Conservation (phyloP, 1,140 invertebrate genomes). For the Frieseomelitta varia region DNA sequence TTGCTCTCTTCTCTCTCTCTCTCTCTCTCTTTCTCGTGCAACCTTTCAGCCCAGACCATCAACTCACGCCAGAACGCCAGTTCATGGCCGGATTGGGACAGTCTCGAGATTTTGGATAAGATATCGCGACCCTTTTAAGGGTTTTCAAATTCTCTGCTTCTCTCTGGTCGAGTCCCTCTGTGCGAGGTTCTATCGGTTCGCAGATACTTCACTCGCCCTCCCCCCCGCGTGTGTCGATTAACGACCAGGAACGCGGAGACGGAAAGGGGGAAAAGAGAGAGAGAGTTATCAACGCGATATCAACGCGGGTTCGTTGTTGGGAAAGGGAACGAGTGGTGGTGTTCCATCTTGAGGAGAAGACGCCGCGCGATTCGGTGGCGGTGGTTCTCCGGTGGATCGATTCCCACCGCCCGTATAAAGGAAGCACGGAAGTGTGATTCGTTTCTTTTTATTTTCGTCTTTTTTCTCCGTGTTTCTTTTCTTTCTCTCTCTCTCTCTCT, state of each 20-base stretch:
- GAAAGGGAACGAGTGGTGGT: background rate
- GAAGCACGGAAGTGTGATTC: conserved; percentile 5
- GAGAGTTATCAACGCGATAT: background rate
- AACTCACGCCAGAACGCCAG: conserved; percentile 58
- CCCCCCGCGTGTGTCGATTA: background rate
- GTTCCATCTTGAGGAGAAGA: background rate
- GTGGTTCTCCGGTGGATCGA: background rate
- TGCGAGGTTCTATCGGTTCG: conserved; percentile 14
- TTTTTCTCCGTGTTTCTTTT: conserved; percentile 29
- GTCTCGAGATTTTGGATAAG: conserved; percentile 63
- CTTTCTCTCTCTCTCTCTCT: too few species aligned
- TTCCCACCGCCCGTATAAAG: background rate
- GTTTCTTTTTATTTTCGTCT: background rate
- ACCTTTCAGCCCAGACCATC: conserved; percentile 68
- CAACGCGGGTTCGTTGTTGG: background rate
- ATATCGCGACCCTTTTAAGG: conserved; percentile 48
- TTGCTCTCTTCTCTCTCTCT: conserved; percentile 17
- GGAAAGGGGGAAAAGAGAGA: background rate
- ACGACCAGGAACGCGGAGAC: background rate
- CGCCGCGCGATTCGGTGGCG: background rate
- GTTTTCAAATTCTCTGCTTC: background rate
- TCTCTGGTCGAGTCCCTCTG: background rate
- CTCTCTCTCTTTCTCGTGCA: conserved; percentile 44
- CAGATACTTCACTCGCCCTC: background rate
- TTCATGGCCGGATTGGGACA: conserved; percentile 61